phyloP scores from a whole-genome alignment of 2,888 invertebrate genomes.

The Melanostoma mellinum region DNA sequence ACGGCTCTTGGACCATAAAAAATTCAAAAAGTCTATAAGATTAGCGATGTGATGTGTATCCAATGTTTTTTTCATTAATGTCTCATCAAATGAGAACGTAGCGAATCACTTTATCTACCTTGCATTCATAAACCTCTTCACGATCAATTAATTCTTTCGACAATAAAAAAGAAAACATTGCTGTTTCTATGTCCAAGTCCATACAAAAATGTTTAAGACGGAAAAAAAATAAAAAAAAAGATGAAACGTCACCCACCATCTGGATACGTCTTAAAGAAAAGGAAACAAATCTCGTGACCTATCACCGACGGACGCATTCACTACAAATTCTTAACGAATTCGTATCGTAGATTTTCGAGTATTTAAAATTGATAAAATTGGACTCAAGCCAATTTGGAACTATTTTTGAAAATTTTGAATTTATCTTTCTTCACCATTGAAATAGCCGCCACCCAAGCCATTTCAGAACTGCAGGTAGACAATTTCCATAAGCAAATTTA shows the following conservation, averaged over 20 bases:
- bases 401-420: conserved; percentile 55
- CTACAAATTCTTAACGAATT: conserved; percentile 13
- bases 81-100: too few relatives aligned
- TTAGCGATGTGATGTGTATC: too few relatives aligned
- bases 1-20: too few relatives aligned
- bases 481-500: conserved; percentile 18
- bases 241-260: conserved; percentile 42
- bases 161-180: not conserved
- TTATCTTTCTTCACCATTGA: conserved; percentile 16
- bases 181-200: not conserved
- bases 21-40: too few relatives aligned
- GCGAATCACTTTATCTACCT: too few relatives aligned
- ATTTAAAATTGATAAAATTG: conserved; percentile 48
- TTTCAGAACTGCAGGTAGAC: conserved; percentile 44
- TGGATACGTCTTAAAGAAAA: conserved; percentile 28
- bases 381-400: conserved; percentile 64
- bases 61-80: too few relatives aligned
- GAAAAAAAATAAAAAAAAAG: not conserved
- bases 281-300: conserved; percentile 58
- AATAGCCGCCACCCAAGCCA: conserved; percentile 8
- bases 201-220: not conserved
- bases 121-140: too few relatives aligned
- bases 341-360: conserved; percentile 37
- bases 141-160: too few relatives aligned
- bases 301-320: conserved; percentile 40